Evolutionary conservation across 2,113 vertebrate genomes (phyloP).

Genomic region (Dipodomys merriami): DNA sequence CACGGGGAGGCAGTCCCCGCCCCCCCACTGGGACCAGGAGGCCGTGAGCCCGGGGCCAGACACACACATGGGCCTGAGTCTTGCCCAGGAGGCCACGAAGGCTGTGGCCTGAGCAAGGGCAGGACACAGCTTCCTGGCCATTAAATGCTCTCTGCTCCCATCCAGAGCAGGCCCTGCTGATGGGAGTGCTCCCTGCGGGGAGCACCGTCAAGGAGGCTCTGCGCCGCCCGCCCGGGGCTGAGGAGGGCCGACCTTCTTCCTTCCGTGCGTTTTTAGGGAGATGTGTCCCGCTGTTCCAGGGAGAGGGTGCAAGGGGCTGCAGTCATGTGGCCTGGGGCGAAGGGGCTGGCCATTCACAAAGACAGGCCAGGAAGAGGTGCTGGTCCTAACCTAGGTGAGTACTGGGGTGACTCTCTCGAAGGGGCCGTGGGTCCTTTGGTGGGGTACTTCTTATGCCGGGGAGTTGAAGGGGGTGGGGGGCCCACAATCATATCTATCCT

Average conservation of each 20-base stretch:
- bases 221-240: neutral
- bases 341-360: conserved; percentile 88
- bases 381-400: conserved; percentile 96
- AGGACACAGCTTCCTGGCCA: neutral
- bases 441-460: conserved; percentile 99
- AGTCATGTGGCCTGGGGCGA: conserved; percentile 88
- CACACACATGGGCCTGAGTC: neutral
- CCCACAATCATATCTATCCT: conserved; percentile 99
- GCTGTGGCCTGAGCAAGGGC: neutral
- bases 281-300: neutral
- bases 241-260: neutral
- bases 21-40: neutral
- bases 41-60: neutral
- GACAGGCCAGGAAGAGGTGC: conserved; percentile 84
- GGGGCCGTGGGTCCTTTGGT: conserved; percentile 90
- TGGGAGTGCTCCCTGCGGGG: neutral
- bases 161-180: neutral
- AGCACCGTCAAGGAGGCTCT: neutral
- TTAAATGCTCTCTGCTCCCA: neutral
- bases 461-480: conserved; percentile 98
- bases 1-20: neutral
- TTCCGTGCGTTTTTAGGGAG: accelerated
- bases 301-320: conserved; percentile 44
- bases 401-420: conserved; percentile 91
- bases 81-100: neutral